Conservation (phyloP, 1,140 invertebrate genomes). For the Myzus persicae region DNA sequence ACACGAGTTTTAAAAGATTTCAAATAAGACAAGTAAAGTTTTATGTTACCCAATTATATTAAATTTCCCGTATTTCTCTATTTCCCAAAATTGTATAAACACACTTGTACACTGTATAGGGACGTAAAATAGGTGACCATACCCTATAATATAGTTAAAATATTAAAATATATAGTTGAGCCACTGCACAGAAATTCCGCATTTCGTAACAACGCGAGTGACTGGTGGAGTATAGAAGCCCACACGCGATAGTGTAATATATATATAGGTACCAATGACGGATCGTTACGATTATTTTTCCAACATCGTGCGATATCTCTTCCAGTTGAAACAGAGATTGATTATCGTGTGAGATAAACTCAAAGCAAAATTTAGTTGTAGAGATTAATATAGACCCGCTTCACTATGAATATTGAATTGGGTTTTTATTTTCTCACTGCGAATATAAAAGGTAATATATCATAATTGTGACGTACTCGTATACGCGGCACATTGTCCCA, state of each 20-base stretch:
- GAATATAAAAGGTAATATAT: neutral
- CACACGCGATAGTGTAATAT: neutral
- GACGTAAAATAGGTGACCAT: too few relatives aligned
- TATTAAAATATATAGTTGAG: neutral
- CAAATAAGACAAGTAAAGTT: neutral
- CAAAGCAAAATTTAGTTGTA: neutral
- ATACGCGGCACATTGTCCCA: neutral
- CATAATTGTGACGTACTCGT: neutral
- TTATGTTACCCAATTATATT: too few relatives aligned
- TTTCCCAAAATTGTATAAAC: too few relatives aligned
- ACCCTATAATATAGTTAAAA: neutral
- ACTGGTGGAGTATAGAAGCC: too few relatives aligned
- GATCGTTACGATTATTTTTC: neutral
- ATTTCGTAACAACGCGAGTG: too few relatives aligned
- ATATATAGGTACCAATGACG: neutral
- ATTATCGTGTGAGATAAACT: neutral
- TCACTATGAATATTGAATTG: neutral
- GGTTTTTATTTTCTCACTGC: neutral
- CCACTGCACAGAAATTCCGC: neutral
- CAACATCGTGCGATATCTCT: neutral
- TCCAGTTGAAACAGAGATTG: neutral
- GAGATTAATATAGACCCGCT: neutral
- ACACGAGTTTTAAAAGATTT: neutral
- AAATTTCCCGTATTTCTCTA: neutral
- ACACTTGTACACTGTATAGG: neutral